Conservation (phyloP, 2,888 invertebrate genomes). For the Ichneumon xanthorius region DNA sequence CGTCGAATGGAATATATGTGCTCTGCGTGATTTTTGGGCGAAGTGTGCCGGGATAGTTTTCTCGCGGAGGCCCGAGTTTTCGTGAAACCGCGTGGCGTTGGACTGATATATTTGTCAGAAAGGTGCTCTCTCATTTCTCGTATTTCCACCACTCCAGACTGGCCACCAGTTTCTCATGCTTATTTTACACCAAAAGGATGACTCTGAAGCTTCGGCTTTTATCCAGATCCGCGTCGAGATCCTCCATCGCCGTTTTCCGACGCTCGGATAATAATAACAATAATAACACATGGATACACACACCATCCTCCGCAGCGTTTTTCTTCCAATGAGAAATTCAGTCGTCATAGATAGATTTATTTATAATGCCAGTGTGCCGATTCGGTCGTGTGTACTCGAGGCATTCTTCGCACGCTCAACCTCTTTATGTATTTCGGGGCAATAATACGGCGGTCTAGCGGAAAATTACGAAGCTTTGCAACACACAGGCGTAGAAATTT, state of each 20-base stretch:
- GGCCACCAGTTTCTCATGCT: conserved; percentile 45
- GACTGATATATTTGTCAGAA: conserved; percentile 75
- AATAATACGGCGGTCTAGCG: conserved; percentile 71
- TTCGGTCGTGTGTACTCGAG: conserved; percentile 13
- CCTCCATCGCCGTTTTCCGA: not conserved
- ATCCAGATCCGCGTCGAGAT: conserved; percentile 2
- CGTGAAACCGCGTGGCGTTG: conserved; percentile 70
- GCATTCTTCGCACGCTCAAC: conserved; percentile 11
- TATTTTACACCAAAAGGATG: conserved; percentile 42
- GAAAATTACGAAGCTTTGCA: conserved; percentile 65
- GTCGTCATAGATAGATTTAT: conserved; percentile 22
- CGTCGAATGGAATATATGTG: not conserved
- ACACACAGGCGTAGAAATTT: conserved; percentile 50
- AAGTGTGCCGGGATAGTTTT: not conserved
- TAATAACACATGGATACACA: not conserved
- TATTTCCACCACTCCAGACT: conserved; percentile 67
- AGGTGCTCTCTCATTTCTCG: conserved; percentile 60
- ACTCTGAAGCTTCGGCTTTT: not conserved
- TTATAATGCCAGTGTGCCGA: conserved; percentile 34
- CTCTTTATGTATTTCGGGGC: conserved; percentile 71
- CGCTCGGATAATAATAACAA: not conserved
- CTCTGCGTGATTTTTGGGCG: not conserved
- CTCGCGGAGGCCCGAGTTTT: conserved; percentile 41
- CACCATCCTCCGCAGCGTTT: not conserved
- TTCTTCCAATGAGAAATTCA: not conserved